Evolutionary conservation across 2,113 vertebrate species (phyloP).

Genomic region (Sisor rabdophorus): DNA sequence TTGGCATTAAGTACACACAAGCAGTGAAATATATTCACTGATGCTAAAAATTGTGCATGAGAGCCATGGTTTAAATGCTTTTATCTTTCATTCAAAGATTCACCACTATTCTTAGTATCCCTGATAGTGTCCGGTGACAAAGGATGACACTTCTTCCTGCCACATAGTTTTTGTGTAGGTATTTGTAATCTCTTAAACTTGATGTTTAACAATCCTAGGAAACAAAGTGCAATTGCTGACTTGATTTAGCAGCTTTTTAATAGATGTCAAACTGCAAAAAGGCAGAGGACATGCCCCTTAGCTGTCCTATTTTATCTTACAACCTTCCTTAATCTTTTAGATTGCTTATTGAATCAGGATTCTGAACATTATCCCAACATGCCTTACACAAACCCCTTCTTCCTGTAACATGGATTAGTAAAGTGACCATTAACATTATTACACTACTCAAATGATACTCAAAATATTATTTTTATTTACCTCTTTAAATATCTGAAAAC

Average conservation of each 20-base stretch:
- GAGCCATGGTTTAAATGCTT: slow-evolving; percentile 59
- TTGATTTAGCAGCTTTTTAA: slow-evolving; percentile 12
- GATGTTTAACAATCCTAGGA: neutral
- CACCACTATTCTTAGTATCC: slow-evolving; percentile 54
- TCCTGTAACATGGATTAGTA: neutral
- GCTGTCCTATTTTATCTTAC: slow-evolving; percentile 13
- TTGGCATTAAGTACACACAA: slow-evolving; percentile 66
- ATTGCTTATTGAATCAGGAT: slow-evolving; percentile 16
- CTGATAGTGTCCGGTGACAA: slow-evolving; percentile 59
- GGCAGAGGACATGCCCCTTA: neutral
- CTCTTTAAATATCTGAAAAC: neutral
- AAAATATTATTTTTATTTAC: neutral
- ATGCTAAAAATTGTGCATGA: slow-evolving; percentile 65
- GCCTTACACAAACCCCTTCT: slow-evolving; percentile 3
- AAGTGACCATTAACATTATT: neutral
- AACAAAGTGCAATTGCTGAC: neutral
- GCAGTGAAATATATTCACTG: slow-evolving; percentile 67
- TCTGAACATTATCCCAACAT: slow-evolving; percentile 11
- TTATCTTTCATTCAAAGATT: slow-evolving; percentile 63
- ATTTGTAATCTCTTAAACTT: slow-evolving; percentile 33
- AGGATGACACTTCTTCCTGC: slow-evolving; percentile 27
- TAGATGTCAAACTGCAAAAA: slow-evolving; percentile 24
- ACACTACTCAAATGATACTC: neutral
- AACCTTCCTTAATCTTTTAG: neutral
- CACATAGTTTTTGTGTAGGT: slow-evolving; percentile 44